These are phyloP conservation scores for Eulemur macaco DNA, from an alignment of 2,113 vertebrate species.

Conservation along the genomic window DNA sequence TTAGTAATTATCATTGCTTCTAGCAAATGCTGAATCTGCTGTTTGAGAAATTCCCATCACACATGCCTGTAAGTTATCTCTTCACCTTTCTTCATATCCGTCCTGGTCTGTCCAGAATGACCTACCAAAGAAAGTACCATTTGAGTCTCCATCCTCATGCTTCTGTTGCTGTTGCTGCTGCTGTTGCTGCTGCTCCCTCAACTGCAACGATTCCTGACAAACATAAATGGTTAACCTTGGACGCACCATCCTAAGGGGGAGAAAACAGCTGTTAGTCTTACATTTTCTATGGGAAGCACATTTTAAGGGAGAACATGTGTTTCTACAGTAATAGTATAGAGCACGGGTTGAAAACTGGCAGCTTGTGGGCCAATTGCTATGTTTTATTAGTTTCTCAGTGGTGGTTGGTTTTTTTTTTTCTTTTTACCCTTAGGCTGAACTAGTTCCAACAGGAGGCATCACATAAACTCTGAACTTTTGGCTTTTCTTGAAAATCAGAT, in stretches of 20 bases:
- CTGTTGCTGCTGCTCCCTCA: slow-evolving; percentile 88
- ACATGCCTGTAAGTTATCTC: neutral
- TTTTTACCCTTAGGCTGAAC: neutral
- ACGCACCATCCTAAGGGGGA: slow-evolving; percentile 88
- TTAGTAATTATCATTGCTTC: neutral
- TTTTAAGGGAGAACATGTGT: neutral
- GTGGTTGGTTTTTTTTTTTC: neutral
- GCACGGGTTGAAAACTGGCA: neutral
- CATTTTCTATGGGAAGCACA: neutral
- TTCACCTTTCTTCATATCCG: neutral
- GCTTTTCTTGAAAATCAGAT: slow-evolving; percentile 27
- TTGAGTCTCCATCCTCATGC: slow-evolving; percentile 93
- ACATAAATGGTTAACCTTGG: slow-evolving; percentile 96
- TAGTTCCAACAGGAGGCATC: neutral
- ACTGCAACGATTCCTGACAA: slow-evolving; percentile 94
- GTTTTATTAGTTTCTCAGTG: neutral
- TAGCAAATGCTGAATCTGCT: neutral
- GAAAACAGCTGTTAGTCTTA: neutral
- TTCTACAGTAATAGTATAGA: neutral
- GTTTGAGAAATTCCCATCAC: neutral
- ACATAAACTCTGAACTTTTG: neutral
- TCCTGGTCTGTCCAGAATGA: neutral
- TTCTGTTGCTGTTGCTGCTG: slow-evolving; percentile 88
- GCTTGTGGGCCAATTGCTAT: neutral
- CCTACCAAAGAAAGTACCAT: slow-evolving; percentile 93